Base-by-base conservation (phyloP, 2,888 invertebrate genomes). In the Orgyia antiqua region DNA sequence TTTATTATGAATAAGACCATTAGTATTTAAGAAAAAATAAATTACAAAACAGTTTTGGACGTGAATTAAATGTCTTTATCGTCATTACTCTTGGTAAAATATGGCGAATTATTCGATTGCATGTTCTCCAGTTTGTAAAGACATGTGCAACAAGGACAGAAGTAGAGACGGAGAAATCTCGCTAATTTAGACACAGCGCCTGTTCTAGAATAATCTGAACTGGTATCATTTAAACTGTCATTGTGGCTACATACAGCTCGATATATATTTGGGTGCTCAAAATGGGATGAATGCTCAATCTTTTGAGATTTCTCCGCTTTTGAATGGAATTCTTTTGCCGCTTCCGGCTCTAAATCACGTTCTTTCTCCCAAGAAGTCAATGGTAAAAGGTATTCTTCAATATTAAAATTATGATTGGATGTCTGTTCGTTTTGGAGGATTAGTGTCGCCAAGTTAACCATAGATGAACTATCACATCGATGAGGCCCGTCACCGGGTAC, bases 381-480 rank as follows among this genome's bases (percentile, higher is more conserved):
- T 0, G 89, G 88, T 10, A 89, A 63, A 23, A 89, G 61, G 51
- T 84, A 88, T 51, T 89, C 89, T 34, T 82, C 75, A n/a, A n/a
- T n/a, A 72, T 47, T 59, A 8, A 76, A 43, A 45, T 69, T 75
- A 25, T 73, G 72, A 43, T 82, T 80, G 0, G 80, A 83, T 10
- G 63, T 66, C 4, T 72, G 58, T 36, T 70, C 70, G 1, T 78
- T 70, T 20, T 78, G 77, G 3, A 75, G 62, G 30, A 89, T 82
- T 10, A 89, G 62, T 3, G 89, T 89, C 4, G 87, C 89, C 33
- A 89, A 65, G 61, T 89, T 89, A 0, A 89, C 77, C 75, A 89
- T 78, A 0, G 89, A 89, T 1, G 87, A 89, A 39, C 87, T 88
- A 41, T 88, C 87, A 0, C 82, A 84, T 32, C 87, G 78, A 51